Percentiles rank a stretch among this genome's conserved stretches.
Conservation (phyloP, 2,113 vertebrate species). For the Thinocorus orbignyianus region DNA sequence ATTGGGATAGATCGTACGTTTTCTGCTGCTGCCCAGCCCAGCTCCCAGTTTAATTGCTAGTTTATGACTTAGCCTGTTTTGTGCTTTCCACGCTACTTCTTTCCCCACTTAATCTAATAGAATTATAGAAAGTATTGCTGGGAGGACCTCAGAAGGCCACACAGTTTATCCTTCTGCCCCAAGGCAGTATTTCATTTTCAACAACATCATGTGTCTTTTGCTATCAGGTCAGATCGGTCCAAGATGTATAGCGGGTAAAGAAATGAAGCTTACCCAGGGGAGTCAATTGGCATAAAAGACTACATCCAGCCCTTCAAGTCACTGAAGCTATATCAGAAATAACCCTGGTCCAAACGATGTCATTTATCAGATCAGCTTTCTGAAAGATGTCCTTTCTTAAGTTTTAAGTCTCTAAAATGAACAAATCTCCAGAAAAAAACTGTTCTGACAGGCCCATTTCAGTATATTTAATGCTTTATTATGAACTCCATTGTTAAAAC, state of each 20-base stretch:
- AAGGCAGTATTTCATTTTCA: constrained; percentile 61
- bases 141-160: constrained; percentile 55
- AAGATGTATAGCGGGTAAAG: constrained; percentile 28
- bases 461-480: constrained; percentile 31
- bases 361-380: constrained; percentile 43
- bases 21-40: constrained; percentile 53
- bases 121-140: constrained; percentile 61
- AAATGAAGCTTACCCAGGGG: constrained; percentile 50
- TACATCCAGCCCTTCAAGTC: constrained; percentile 42
- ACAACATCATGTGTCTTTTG: constrained; percentile 56
- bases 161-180: constrained; percentile 61
- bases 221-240: constrained; percentile 46
- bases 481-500: constrained; percentile 26
- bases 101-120: constrained; percentile 53
- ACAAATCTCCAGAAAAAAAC: constrained; percentile 9
- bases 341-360: constrained; percentile 7
- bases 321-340: constrained; percentile 36
- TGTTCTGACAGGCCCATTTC: constrained; percentile 32
- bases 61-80: constrained; percentile 60
- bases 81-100: constrained; percentile 27
- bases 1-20: constrained; percentile 68
- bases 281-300: constrained; percentile 49
- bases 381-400: constrained; percentile 33
- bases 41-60: constrained; percentile 35
- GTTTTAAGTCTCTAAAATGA: constrained; percentile 25